Conservation (phyloP, 2,888 invertebrate genomes). For the Meteorus colon region DNA sequence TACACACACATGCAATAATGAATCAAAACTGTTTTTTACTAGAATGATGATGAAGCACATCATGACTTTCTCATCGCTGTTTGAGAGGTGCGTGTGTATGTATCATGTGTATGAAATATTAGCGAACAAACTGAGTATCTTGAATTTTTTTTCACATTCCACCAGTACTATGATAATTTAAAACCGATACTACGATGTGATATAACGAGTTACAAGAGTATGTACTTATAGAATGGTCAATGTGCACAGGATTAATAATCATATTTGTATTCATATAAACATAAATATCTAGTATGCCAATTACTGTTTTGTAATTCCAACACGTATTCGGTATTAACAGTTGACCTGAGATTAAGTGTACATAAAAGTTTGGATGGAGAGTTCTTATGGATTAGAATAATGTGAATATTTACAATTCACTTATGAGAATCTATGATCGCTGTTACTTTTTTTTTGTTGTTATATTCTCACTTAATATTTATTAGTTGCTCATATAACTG, state of each 20-base stretch:
- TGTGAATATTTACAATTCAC: slow-evolving; percentile 8
- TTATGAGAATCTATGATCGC: neutral
- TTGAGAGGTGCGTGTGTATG: neutral
- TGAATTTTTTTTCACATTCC: neutral
- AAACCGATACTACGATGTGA: neutral
- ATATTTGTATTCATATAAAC: neutral
- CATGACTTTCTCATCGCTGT: neutral
- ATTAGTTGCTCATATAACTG: slow-evolving; percentile 2
- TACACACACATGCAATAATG: neutral
- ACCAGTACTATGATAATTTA: neutral
- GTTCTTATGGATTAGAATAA: neutral
- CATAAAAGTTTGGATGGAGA: neutral
- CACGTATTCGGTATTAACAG: neutral
- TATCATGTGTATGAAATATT: neutral
- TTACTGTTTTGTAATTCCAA: neutral
- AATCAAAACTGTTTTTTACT: neutral
- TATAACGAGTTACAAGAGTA: neutral
- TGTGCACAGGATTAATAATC: neutral
- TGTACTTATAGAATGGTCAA: neutral
- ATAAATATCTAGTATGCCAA: neutral
- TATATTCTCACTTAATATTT: neutral
- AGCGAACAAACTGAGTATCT: neutral
- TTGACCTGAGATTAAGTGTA: neutral
- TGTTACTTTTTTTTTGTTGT: neutral
- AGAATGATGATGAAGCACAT: neutral